Evolutionary conservation across 2,113 vertebrate species (phyloP), one percentile per base, ranked within the genome.

Genomic region (Agelaius phoeniceus): DNA sequence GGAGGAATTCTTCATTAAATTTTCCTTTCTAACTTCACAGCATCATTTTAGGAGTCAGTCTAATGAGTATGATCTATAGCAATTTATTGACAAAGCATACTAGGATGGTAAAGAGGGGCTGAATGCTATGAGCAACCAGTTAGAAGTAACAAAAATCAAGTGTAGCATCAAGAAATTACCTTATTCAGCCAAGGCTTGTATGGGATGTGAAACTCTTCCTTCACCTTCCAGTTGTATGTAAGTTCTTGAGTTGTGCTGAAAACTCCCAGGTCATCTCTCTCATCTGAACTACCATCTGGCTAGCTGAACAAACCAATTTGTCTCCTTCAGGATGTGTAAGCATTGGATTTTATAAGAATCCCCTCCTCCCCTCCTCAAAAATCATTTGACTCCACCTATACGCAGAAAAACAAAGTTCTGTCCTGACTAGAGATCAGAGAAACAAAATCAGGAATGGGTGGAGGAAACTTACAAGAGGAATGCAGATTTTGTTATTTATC

Each of bases 331-430:
- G 39, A 92, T 35, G 27, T 7, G 31, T 37, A 88, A 85, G 5
- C 33, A 3, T 13, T 22, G 5, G 72, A 71, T 94, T 92, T 96
- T 93, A 88, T 83, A 88, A 63, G 59, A 93, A 94, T 84, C 15
- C 71, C 7, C 14, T 93, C 66, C 76, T 89, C 62, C 44, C 66
- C 43, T 84, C 37, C 78, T 57, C 67, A 86, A 48, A 94, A 93
- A 51, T 62, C 3, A 77, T 86, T 80, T 88, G 94, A 62, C 92
- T 95, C 95, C 90, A 90, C 95, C 94, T 74, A 80, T 78, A 71
- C 11, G 31, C 55, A 88, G 59, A 85, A 95, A 92, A 90, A 75
- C 9, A 9, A 87, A 95, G 44, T 84, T 96, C 68, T 58, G 51
- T 83, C n/a, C 63, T 51, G 62, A 86, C 26, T 46, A 68, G 35